Percentiles rank a stretch among this genome's conserved stretches.
Conservation (phyloP, 2,797 vertebrate genomes). For the Melanotaenia boesemani region DNA sequence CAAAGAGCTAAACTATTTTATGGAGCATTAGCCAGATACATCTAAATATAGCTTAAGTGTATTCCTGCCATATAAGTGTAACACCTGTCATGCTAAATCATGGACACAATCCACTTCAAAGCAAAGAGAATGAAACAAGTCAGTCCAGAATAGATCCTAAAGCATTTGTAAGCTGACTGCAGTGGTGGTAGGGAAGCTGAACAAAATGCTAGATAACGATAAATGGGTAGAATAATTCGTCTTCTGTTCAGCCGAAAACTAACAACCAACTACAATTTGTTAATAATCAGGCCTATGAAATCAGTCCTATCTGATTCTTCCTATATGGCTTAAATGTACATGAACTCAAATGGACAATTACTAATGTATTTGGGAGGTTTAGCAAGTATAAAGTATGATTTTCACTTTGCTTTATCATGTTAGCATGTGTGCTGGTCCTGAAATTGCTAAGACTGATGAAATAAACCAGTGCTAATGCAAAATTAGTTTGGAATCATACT, state of each 20-base stretch:
- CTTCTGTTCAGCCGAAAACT: not conserved
- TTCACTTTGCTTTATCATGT: too few species aligned
- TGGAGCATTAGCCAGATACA: constrained; percentile 78
- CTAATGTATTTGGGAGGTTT: too few species aligned
- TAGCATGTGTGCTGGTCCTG: too few species aligned
- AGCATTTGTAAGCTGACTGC: constrained; percentile 15
- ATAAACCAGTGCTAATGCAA: too few species aligned
- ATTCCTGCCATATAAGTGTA: constrained; percentile 54
- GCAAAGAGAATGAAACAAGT: constrained; percentile 36
- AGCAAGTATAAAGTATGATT: too few species aligned
- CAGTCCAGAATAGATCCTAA: constrained; percentile 15
- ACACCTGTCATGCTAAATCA: constrained; percentile 72
- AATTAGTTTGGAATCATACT: not conserved
- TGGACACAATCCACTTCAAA: constrained; percentile 40
- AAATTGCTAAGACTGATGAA: too few species aligned
- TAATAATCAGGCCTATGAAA: not conserved
- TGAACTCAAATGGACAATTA: not conserved
- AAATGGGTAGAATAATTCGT: not conserved
- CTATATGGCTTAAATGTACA: not conserved
- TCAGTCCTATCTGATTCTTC: not conserved
- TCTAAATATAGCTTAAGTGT: constrained; percentile 69
- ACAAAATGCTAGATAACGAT: not conserved
- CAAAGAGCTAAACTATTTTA: constrained; percentile 74
- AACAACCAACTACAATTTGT: not conserved
- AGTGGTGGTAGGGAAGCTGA: not conserved